Evolutionary conservation across 2,888 invertebrate genomes (phyloP).

Genomic region (Seira sanloemensis): DNA sequence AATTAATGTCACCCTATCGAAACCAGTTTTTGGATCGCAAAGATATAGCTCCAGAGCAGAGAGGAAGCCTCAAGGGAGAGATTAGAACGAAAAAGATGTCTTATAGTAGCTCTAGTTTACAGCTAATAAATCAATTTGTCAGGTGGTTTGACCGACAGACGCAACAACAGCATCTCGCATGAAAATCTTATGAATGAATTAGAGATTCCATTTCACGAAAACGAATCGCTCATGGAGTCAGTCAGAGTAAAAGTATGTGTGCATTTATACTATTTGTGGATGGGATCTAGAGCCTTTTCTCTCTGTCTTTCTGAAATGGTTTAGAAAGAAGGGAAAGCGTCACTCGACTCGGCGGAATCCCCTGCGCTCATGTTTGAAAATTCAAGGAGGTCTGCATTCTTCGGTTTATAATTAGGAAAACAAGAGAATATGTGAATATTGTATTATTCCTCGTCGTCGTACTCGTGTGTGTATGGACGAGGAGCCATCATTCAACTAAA

Average conservation of each 20-base stretch:
- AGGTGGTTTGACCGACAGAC: conserved; percentile 44
- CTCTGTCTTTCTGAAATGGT: no score
- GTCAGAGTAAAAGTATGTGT: no score
- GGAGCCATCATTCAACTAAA: background rate
- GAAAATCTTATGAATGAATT: background rate
- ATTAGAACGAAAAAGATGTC: background rate
- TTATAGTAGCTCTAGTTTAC: conserved; percentile 25
- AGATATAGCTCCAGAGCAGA: background rate
- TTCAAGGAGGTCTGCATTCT: conserved; percentile 39
- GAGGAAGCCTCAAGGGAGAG: no score
- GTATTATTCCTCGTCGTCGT: conserved; percentile 13
- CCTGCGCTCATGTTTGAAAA: conserved; percentile 31
- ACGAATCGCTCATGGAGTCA: no score
- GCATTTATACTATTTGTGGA: no score
- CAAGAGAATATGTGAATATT: background rate
- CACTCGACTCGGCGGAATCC: conserved; percentile 2
- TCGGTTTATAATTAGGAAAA: conserved; percentile 2
- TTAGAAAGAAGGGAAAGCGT: no score
- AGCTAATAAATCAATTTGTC: conserved; percentile 62
- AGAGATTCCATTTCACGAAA: background rate
- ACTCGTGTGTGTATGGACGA: background rate
- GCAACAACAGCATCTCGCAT: conserved; percentile 1
- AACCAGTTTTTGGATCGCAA: no score
- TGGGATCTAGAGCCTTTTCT: no score
- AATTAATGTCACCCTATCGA: no score